Evolutionary conservation across 2,113 vertebrate species (phyloP).

Genomic region (Trichechus manatus): DNA sequence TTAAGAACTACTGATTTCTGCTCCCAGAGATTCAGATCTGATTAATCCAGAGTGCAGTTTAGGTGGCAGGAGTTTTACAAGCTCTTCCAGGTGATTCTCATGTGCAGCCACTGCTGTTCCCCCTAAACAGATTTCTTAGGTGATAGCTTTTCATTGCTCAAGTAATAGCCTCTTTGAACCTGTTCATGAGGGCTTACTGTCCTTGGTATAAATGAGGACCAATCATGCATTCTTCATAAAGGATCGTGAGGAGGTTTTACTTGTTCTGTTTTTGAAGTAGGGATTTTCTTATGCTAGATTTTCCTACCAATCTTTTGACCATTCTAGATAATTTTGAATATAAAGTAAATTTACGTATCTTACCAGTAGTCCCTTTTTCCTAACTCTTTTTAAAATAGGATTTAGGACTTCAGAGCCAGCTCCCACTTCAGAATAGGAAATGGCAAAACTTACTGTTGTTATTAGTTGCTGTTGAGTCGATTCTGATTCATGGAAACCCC

Average conservation of each 20-base stretch:
- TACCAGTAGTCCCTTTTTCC: background rate
- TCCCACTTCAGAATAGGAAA: background rate
- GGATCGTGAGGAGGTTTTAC: background rate
- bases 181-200: background rate
- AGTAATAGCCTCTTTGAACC: constrained; percentile 56
- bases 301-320: background rate
- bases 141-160: constrained; percentile 61
- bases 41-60: background rate
- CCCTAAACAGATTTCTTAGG: constrained; percentile 41
- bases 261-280: constrained; percentile 45
- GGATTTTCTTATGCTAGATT: background rate
- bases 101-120: background rate
- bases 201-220: constrained; percentile 9
- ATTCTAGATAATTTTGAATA: background rate
- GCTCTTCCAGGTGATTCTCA: background rate
- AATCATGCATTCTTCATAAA: background rate
- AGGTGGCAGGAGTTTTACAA: background rate
- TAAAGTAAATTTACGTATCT: background rate
- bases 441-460: no score
- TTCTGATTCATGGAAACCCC: no score
- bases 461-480: background rate
- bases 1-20: background rate
- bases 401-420: background rate
- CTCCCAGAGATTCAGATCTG: background rate
- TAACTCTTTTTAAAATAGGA: background rate